Percentiles rank a stretch among this genome's conserved stretches.
Conservation (phyloP, 2,113 vertebrate species). For the Megalops atlanticus region DNA sequence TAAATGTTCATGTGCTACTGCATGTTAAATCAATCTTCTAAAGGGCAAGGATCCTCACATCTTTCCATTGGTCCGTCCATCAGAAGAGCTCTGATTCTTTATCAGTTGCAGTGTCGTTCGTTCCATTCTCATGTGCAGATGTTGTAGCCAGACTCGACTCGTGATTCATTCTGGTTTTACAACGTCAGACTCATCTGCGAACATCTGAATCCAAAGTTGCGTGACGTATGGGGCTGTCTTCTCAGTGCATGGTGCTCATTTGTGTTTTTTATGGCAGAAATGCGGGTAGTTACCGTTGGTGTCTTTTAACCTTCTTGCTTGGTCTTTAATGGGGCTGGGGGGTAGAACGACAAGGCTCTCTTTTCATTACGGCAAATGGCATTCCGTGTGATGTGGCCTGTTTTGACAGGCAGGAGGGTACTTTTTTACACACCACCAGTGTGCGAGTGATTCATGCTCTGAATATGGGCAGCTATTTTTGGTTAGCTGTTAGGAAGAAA, state of each 20-base stretch:
- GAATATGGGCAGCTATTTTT: slow-evolving; percentile 11
- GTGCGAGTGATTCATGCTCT: background rate
- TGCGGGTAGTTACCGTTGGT: background rate
- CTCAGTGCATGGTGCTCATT: background rate
- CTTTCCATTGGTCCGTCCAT: background rate
- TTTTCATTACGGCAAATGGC: background rate
- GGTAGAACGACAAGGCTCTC: background rate
- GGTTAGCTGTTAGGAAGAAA: background rate
- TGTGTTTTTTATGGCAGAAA: background rate
- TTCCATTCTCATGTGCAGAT: background rate
- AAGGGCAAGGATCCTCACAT: too few species aligned
- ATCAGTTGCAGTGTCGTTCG: background rate
- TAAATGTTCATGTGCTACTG: background rate
- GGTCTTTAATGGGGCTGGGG: slow-evolving; percentile 2
- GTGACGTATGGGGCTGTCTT: too few species aligned
- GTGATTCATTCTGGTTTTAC: background rate
- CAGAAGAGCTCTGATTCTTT: background rate
- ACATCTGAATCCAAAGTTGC: too few species aligned
- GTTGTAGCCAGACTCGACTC: background rate
- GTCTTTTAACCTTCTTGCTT: background rate
- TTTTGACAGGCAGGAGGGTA: slow-evolving; percentile 5
- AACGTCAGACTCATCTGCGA: background rate
- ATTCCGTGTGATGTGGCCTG: background rate
- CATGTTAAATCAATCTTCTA: too few species aligned
- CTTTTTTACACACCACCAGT: slow-evolving; percentile 11